These are phyloP conservation scores for Andrena hattorfiana DNA, from an alignment of 2,888 invertebrate genomes.

Conservation along the genomic window DNA sequence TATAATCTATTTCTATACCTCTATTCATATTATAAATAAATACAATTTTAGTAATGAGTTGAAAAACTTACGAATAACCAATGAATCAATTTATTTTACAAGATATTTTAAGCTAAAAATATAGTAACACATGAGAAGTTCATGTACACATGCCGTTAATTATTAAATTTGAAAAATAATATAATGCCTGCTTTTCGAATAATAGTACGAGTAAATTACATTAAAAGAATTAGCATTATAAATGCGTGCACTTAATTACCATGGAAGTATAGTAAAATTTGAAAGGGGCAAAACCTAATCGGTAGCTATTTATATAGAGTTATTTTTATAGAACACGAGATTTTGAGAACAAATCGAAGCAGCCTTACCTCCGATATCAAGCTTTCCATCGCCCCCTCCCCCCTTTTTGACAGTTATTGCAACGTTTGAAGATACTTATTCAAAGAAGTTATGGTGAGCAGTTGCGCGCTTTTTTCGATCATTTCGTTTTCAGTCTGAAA, in stretches of 20 bases:
- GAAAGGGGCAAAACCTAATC: conserved; percentile 35
- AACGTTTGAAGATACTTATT: conserved; percentile 78
- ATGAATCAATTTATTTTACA: not conserved
- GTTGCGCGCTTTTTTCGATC: conserved; percentile 76
- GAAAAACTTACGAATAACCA: not conserved
- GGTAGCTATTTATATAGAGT: conserved; percentile 47
- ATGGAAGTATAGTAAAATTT: no score
- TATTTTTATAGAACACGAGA: conserved; percentile 72
- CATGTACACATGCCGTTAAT: not conserved
- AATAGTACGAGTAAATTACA: no score
- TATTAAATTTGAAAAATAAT: not conserved
- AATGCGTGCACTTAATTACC: no score
- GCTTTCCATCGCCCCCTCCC: conserved; percentile 74
- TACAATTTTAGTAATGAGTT: not conserved
- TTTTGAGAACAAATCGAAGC: conserved; percentile 70
- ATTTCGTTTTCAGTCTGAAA: conserved; percentile 67
- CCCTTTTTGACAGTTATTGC: conserved; percentile 80
- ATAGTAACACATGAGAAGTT: not conserved
- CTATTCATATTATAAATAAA: not conserved
- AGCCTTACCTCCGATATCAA: conserved; percentile 76
- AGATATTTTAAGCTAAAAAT: not conserved
- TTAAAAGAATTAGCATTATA: conserved; percentile 6
- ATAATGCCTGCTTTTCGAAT: no score
- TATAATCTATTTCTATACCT: not conserved
- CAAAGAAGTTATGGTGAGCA: conserved; percentile 81